Conservation (phyloP, 1,140 invertebrate species). For the Bombus consobrinus region DNA sequence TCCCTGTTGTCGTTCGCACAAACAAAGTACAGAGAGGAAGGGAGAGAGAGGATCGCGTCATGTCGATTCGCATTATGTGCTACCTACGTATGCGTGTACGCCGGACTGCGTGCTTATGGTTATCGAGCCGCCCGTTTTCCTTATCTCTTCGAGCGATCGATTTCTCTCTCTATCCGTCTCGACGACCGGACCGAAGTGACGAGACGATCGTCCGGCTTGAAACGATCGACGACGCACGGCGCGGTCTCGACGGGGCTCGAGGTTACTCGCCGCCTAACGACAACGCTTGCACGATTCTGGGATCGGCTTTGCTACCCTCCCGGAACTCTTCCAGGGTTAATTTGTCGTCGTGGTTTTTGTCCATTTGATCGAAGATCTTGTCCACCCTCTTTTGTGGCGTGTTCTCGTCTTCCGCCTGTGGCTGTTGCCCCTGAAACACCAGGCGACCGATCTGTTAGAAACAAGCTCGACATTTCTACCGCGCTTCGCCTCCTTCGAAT, state of each 20-base stretch:
- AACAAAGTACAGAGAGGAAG: not conserved
- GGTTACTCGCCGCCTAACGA: slow-evolving; percentile 89
- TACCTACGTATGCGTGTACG: slow-evolving; percentile 58
- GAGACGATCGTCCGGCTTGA: slow-evolving; percentile 7
- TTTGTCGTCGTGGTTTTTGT: slow-evolving; percentile 99
- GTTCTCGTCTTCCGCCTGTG: slow-evolving; percentile 95
- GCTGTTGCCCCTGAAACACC: slow-evolving; percentile 90
- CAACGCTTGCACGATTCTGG: slow-evolving; percentile 98
- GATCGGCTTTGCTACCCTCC: slow-evolving; percentile 99
- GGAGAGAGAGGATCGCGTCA: not conserved
- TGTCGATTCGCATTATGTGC: not conserved
- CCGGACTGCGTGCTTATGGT: slow-evolving; percentile 7
- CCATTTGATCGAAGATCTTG: slow-evolving; percentile 99
- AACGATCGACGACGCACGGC: slow-evolving; percentile 28
- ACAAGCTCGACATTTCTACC: not conserved
- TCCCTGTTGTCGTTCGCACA: slow-evolving; percentile 24
- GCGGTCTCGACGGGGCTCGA: not conserved
- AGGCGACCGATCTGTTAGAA: not conserved
- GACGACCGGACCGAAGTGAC: slow-evolving; percentile 13
- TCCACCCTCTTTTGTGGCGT: slow-evolving; percentile 97
- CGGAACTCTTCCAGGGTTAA: slow-evolving; percentile 98
- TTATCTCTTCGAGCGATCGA: not conserved
- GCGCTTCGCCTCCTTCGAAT: too few species aligned
- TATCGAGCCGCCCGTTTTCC: not conserved
- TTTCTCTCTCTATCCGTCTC: not conserved